A percentile compares a stretch with the other conserved stretches of the same genome.
phyloP scores from a whole-genome alignment of 92 coral and sea anemone species.

The Isaurus tuberculatus region DNA sequence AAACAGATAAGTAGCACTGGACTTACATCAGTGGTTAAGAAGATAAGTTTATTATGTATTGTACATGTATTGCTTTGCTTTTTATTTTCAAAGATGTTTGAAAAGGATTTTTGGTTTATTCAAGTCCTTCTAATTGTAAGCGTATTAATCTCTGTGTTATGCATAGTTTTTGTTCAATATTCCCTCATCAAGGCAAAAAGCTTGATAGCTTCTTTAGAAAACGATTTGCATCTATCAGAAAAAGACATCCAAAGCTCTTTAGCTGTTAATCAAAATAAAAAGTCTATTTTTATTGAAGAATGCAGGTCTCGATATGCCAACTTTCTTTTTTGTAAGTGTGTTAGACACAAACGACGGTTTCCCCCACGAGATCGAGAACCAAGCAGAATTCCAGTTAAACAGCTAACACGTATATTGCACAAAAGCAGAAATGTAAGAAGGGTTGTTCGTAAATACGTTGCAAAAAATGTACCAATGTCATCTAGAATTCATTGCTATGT shows the following conservation, averaged over 20 bases:
- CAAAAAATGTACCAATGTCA: not conserved
- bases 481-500: no score
- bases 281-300: not conserved
- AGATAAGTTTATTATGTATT: no score
- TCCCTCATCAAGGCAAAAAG: not conserved
- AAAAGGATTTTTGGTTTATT: no score
- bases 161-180: not conserved
- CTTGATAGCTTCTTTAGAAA: not conserved
- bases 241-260: not conserved
- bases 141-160: not conserved
- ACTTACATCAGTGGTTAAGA: not conserved
- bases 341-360: not conserved
- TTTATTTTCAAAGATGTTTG: not conserved
- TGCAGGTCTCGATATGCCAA: conserved; percentile 6
- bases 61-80: not conserved
- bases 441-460: not conserved
- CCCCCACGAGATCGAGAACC: no score
- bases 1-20: not conserved
- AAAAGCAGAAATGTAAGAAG: not conserved
- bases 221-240: not conserved
- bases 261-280: conserved; percentile 1
- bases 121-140: not conserved
- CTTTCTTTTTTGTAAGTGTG: not conserved
- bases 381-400: no score
- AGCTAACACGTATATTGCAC: no score